A percentile compares a stretch with the other conserved stretches of the same genome.
These are phyloP conservation scores for Malacosoma neustria DNA, from an alignment of 2,888 invertebrate genomes.

Conservation along the genomic window DNA sequence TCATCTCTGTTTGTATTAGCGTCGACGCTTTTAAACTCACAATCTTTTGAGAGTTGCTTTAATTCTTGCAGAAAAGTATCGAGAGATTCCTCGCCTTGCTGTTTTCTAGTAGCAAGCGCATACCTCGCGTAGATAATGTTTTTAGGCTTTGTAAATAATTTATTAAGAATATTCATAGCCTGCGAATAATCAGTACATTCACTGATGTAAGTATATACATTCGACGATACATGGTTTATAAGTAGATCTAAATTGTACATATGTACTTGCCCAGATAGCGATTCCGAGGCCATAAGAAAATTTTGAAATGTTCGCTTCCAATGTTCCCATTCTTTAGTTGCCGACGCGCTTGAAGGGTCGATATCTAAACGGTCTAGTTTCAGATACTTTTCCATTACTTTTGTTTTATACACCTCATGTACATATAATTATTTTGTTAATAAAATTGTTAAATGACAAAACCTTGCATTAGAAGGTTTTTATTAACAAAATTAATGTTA, in stretches of 20 bases:
- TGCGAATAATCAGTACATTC: background rate
- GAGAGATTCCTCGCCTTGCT: constrained; percentile 1
- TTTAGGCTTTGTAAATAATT: background rate
- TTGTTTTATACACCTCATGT: too few species aligned
- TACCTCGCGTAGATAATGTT: background rate
- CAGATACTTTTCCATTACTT: background rate
- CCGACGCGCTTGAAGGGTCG: background rate
- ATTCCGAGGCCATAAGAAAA: background rate
- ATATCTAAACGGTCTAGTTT: background rate
- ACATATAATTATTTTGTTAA: too few species aligned
- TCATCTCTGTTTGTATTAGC: background rate
- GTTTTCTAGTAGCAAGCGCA: background rate
- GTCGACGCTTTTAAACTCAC: background rate
- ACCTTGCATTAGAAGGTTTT: too few species aligned
- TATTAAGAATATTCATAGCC: background rate
- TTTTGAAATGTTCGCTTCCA: background rate
- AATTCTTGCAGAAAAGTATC: constrained; percentile 15
- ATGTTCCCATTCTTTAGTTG: background rate
- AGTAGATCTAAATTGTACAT: background rate
- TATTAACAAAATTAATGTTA: too few species aligned
- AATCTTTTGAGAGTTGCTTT: constrained; percentile 8
- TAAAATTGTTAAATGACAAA: too few species aligned
- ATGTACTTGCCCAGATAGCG: too few species aligned
- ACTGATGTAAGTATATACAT: background rate
- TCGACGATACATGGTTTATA: background rate